Percentiles rank a stretch among this genome's conserved stretches.
These are phyloP conservation scores for Lasiurus cinereus DNA, from an alignment of 2,113 vertebrate species.

Conservation along the genomic window DNA sequence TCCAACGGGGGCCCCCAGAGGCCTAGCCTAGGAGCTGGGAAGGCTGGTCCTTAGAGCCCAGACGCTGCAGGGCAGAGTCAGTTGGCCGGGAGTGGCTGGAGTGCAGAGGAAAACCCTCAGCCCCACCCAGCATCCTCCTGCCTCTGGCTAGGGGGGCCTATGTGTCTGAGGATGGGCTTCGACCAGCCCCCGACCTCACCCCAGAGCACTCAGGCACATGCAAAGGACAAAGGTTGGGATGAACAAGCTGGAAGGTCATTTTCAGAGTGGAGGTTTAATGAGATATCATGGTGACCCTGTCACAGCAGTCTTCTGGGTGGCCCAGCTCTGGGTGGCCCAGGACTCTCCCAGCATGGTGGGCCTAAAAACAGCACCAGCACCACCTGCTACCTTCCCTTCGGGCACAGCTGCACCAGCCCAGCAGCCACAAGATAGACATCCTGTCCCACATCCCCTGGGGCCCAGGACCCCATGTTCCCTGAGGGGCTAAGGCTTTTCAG, in stretches of 20 bases:
- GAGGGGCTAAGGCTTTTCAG: conserved; percentile 26
- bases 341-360: background rate
- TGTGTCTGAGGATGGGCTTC: too few relatives aligned
- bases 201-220: accelerated
- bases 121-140: accelerated
- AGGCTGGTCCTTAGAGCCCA: background rate
- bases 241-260: background rate
- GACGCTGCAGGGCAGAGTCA: background rate
- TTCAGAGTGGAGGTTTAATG: conserved; percentile 81
- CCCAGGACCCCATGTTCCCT: background rate
- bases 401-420: background rate
- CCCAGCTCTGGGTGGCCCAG: background rate
- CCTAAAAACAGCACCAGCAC: conserved; percentile 1
- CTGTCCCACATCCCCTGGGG: background rate
- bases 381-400: background rate
- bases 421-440: background rate
- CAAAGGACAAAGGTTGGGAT: background rate
- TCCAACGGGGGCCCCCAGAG: background rate
- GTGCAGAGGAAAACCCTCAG: background rate
- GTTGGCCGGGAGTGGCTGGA: background rate
- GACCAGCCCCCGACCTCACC: too few relatives aligned
- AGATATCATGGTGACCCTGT: background rate
- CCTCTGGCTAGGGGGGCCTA: background rate
- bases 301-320: background rate
- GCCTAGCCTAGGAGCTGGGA: background rate